Evolutionary conservation across 2,888 invertebrate genomes (phyloP).

Genomic region (Rhingia rostrata): DNA sequence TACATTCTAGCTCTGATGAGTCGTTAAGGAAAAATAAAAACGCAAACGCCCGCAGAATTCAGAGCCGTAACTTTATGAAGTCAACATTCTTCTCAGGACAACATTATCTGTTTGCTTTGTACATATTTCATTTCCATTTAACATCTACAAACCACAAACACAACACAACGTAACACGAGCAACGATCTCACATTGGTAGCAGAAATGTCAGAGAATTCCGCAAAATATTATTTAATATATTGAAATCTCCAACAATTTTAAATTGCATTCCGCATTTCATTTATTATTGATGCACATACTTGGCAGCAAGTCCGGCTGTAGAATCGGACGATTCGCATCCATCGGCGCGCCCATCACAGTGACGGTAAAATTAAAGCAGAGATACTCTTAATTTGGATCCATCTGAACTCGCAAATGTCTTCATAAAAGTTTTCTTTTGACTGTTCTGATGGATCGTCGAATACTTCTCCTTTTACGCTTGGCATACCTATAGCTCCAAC

Average conservation of each 20-base stretch:
- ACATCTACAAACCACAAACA: conserved; percentile 10
- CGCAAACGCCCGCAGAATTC: not conserved
- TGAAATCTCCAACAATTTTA: conserved; percentile 69
- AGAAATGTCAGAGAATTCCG: conserved; percentile 58
- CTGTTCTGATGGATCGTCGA: conserved; percentile 68
- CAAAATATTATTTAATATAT: conserved; percentile 73
- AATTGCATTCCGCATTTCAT: conserved; percentile 73
- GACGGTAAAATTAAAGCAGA: conserved; percentile 69
- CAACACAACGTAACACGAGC: conserved; percentile 4
- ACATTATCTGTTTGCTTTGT: not conserved
- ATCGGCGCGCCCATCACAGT: conserved; percentile 50
- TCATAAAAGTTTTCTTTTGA: conserved; percentile 66
- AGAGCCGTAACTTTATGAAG: conserved; percentile 14
- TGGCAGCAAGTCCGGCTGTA: conserved; percentile 40
- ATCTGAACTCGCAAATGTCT: conserved; percentile 69
- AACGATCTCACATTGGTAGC: conserved; percentile 18
- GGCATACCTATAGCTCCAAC: conserved; percentile 55
- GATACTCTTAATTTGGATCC: conserved; percentile 72
- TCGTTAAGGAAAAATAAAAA: conserved; percentile 2
- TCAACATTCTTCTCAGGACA: conserved; percentile 14
- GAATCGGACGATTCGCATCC: conserved; percentile 27
- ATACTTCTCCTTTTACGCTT: conserved; percentile 70
- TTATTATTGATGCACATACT: conserved; percentile 73
- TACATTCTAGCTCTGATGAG: conserved; percentile 18
- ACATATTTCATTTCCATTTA: not conserved